phyloP scores from a whole-genome alignment of 2,888 invertebrate species.

The Protonemura montana region DNA sequence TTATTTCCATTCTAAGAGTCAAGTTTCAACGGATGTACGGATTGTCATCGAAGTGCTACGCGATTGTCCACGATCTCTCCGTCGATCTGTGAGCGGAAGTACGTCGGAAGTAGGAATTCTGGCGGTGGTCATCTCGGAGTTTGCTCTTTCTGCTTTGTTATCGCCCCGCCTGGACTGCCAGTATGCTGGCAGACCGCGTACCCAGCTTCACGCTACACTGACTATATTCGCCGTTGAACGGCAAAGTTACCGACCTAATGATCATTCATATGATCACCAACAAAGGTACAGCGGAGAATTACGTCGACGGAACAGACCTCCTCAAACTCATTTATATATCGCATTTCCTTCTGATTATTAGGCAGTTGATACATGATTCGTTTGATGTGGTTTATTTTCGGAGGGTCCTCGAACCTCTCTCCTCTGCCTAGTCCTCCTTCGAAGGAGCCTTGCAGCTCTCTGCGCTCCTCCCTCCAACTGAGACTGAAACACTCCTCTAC shows the following conservation, averaged over 20 bases:
- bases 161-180: neutral
- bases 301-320: neutral
- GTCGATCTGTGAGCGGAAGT: neutral
- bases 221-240: neutral
- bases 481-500: conserved; percentile 1
- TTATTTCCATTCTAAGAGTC: neutral
- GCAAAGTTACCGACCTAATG: neutral
- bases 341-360: neutral
- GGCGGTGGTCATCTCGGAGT: neutral
- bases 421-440: neutral
- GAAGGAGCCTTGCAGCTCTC: neutral
- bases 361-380: neutral
- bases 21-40: neutral
- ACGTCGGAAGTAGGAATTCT: neutral
- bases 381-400: conserved; percentile 25
- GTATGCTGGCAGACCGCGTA: neutral
- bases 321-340: conserved; percentile 2
- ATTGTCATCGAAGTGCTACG: neutral
- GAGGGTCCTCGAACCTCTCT: neutral
- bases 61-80: neutral
- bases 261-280: neutral
- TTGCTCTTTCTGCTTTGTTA: neutral
- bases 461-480: neutral
- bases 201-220: neutral
- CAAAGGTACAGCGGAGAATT: neutral